phyloP scores from a whole-genome alignment of 2,888 invertebrate species.

The Drosophila anomalata region DNA sequence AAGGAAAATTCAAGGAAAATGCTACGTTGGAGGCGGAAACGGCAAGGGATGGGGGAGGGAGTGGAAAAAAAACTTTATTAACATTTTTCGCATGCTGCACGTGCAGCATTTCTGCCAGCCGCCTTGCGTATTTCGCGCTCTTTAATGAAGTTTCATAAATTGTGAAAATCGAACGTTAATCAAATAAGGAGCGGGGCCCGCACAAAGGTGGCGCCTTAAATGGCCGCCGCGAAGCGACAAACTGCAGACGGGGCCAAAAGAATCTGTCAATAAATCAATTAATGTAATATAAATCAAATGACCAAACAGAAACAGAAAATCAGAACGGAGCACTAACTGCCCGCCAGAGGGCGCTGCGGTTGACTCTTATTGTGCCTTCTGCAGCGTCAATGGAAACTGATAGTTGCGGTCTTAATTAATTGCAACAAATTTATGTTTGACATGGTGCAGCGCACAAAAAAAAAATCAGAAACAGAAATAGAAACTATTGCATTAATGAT shows the following conservation, averaged over 20 bases:
- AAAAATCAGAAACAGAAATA: constrained; percentile 8
- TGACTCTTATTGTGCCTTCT: constrained; percentile 63
- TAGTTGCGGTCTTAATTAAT: constrained; percentile 69
- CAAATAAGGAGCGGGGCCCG: constrained; percentile 65
- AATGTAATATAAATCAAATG: constrained; percentile 70
- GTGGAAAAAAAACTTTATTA: constrained; percentile 67
- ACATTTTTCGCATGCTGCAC: constrained; percentile 75
- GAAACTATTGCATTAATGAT: constrained; percentile 48
- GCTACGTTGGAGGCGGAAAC: neutral
- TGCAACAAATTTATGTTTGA: constrained; percentile 72
- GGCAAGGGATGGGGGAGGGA: constrained; percentile 2
- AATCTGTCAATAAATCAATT: constrained; percentile 78
- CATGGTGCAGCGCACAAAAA: constrained; percentile 21
- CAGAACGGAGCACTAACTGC: constrained; percentile 9
- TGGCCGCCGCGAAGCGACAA: constrained; percentile 61
- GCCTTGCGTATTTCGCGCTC: constrained; percentile 59
- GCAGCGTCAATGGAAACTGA: constrained; percentile 21
- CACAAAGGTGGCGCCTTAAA: constrained; percentile 58
- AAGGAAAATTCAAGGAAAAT: constrained; percentile 15
- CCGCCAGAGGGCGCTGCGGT: constrained; percentile 51
- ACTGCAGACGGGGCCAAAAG: constrained; percentile 61
- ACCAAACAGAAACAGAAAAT: constrained; percentile 21
- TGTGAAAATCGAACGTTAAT: constrained; percentile 75
- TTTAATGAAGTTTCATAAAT: constrained; percentile 78
- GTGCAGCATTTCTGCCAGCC: constrained; percentile 52